These are phyloP conservation scores for Conomelus anceps DNA, from an alignment of 2,888 invertebrate species.

Conservation along the genomic window DNA sequence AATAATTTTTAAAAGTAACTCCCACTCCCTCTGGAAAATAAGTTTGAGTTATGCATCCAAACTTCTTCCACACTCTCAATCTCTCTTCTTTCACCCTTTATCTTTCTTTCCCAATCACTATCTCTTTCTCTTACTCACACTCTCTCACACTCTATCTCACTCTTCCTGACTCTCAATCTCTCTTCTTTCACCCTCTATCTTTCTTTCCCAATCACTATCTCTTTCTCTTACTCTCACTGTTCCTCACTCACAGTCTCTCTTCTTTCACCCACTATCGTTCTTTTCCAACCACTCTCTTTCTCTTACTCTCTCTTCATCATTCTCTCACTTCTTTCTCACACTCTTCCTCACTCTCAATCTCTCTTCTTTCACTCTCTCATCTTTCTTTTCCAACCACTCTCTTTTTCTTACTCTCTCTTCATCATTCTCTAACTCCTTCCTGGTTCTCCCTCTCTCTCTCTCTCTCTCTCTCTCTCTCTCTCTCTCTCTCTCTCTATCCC, in stretches of 20 bases:
- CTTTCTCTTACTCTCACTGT: not conserved
- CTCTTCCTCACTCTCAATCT: not conserved
- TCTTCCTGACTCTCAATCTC: not conserved
- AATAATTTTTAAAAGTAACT: not conserved
- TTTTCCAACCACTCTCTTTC: not conserved
- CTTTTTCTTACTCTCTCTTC: not conserved
- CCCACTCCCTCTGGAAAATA: not conserved
- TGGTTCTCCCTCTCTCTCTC: not conserved
- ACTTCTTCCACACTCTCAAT: not conserved
- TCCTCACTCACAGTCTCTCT: no score
- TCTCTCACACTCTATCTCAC: no score
- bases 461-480: not conserved
- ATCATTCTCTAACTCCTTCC: no score
- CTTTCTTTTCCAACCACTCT: not conserved
- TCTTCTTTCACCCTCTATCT: not conserved
- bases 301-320: not conserved
- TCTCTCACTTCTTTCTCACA: no score
- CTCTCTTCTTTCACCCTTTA: no score
- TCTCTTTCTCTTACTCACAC: no score
- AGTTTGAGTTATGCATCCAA: not conserved
- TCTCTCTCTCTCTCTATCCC: not conserved
- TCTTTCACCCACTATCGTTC: not conserved
- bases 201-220: not conserved
- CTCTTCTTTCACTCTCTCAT: not conserved
- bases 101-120: no score